phyloP scores from a whole-genome alignment of 2,797 vertebrate species.

The Myotis planiceps region DNA sequence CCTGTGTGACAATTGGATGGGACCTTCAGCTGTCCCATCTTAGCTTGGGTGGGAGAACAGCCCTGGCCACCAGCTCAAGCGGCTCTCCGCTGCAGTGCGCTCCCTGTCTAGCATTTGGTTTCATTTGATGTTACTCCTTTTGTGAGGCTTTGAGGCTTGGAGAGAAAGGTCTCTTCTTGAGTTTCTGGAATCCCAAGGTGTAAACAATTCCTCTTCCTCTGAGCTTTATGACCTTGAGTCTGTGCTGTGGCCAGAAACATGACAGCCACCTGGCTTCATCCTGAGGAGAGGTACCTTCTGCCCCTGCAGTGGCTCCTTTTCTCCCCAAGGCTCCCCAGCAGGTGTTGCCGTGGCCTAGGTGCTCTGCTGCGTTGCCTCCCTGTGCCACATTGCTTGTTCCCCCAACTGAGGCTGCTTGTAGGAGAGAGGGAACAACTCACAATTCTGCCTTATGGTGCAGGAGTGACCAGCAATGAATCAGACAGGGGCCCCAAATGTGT shows the following conservation, averaged over 20 bases:
- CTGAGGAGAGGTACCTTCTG: neutral
- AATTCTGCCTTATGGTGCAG: neutral
- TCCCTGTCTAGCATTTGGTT: neutral
- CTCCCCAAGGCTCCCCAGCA: neutral
- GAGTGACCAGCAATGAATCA: neutral
- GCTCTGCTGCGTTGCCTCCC: neutral
- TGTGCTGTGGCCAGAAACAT: neutral
- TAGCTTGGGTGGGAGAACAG: neutral
- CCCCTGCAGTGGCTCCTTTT: neutral
- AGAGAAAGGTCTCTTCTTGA: slow-evolving; percentile 23
- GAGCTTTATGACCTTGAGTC: slow-evolving; percentile 35
- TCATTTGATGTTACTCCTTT: neutral
- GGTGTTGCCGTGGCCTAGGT: neutral
- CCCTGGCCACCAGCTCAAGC: neutral
- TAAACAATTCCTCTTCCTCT: slow-evolving; percentile 13
- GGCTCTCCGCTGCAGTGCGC: neutral
- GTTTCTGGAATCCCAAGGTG: slow-evolving; percentile 27
- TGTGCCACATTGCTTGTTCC: neutral
- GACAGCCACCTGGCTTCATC: neutral
- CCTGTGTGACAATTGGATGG: neutral
- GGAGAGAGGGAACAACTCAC: neutral
- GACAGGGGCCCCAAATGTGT: neutral
- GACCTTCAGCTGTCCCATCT: neutral
- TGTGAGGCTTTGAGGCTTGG: neutral
- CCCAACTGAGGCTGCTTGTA: neutral